A percentile compares a stretch with the other conserved stretches of the same genome.
These are phyloP conservation scores for Alca torda DNA, from an alignment of 2,797 vertebrate species.

Conservation along the genomic window DNA sequence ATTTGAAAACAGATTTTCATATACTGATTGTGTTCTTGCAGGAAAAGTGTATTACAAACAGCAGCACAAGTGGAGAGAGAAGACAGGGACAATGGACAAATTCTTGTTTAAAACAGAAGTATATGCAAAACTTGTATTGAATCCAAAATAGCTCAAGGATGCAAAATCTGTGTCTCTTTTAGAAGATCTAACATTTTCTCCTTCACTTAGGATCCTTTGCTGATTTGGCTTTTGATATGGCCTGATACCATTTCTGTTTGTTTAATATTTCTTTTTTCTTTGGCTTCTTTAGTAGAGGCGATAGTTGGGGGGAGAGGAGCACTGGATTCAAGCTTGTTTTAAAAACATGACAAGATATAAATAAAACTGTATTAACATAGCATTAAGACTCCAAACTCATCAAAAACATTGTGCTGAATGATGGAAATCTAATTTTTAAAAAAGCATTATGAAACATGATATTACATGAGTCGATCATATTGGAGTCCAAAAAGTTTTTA, in stretches of 20 bases:
- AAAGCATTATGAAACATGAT: neutral
- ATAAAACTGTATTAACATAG: neutral
- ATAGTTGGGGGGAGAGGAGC: neutral
- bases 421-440: neutral
- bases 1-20: neutral
- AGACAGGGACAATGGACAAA: neutral
- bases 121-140: neutral
- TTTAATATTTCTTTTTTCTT: neutral
- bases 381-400: neutral
- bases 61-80: neutral
- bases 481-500: neutral
- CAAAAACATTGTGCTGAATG: neutral
- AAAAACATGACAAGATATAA: neutral
- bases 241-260: neutral
- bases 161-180: neutral
- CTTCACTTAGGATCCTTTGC: neutral
- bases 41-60: neutral
- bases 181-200: neutral
- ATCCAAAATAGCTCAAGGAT: neutral
- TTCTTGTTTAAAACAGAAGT: neutral
- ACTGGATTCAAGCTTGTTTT: neutral
- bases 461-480: neutral
- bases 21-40: neutral
- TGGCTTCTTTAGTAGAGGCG: neutral
- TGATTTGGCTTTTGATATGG: neutral